Percentiles rank a stretch among this genome's conserved stretches.
phyloP scores from a whole-genome alignment of 1,140 invertebrate genomes.

The Reticulitermes speratus region DNA sequence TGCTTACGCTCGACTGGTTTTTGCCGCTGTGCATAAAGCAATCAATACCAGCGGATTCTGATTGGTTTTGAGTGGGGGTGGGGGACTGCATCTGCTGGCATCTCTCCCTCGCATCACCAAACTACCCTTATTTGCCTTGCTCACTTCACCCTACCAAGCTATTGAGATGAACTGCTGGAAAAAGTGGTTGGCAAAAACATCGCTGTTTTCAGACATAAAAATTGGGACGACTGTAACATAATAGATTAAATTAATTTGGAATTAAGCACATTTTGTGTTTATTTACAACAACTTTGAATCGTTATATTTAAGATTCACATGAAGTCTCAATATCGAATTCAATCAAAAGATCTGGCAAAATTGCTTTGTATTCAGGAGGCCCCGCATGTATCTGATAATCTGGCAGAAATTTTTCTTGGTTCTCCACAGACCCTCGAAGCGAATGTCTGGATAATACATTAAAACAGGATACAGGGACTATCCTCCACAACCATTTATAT shows the following conservation, averaged over 20 bases:
- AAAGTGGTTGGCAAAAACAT: background rate
- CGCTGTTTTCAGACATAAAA: background rate
- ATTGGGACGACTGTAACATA: background rate
- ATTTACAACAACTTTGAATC: no score
- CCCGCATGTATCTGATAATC: no score
- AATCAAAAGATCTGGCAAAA: no score
- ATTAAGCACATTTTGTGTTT: no score
- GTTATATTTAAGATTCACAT: no score
- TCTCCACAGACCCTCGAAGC: no score
- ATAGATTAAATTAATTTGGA: background rate
- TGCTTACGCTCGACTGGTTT: background rate
- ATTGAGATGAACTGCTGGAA: background rate
- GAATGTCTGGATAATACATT: no score
- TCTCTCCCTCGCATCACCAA: background rate
- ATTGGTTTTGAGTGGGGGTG: background rate
- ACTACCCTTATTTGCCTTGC: constrained; percentile 14
- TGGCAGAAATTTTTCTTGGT: no score
- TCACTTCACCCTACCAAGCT: background rate
- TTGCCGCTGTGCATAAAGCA: background rate
- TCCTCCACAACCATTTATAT: no score
- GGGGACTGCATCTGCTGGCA: background rate
- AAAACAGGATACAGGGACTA: no score
- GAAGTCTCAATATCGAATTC: no score
- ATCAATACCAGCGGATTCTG: background rate
- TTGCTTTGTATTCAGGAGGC: no score